phyloP scores from a whole-genome alignment of 2,797 vertebrate species.

The Diceros bicornis region DNA sequence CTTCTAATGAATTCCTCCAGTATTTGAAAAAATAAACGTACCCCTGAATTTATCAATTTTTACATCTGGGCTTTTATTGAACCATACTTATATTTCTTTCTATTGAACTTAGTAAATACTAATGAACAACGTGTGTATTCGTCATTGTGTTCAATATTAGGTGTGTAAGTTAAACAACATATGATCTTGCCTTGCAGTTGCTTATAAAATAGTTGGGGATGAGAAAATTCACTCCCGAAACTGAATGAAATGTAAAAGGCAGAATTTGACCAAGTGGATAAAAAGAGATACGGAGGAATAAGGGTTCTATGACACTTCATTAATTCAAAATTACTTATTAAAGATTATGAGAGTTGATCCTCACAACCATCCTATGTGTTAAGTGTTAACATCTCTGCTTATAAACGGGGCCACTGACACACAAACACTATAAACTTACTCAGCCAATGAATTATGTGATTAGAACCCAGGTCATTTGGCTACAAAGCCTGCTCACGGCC shows the following conservation, averaged over 20 bases:
- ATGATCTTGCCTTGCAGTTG: neutral
- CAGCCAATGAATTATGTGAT: neutral
- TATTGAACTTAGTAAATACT: constrained; percentile 52
- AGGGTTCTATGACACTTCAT: neutral
- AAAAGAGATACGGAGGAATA: neutral
- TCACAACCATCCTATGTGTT: neutral
- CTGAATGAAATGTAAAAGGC: neutral
- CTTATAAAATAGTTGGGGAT: neutral
- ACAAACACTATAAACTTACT: neutral
- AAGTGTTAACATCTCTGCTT: neutral
- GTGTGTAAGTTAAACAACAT: neutral
- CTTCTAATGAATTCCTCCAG: neutral
- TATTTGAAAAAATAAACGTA: neutral
- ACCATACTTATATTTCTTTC: constrained; percentile 23
- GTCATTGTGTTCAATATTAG: neutral
- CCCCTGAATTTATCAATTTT: neutral
- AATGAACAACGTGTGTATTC: neutral
- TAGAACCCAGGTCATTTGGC: neutral
- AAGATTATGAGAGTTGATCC: neutral
- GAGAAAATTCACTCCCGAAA: neutral
- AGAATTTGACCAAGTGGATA: constrained; percentile 19
- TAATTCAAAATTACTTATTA: neutral
- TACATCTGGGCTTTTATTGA: neutral
- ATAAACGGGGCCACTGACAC: neutral
- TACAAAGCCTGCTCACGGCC: neutral